Conservation (phyloP, 1,140 invertebrate genomes). For the Trachymyrmex septentrionalis region DNA sequence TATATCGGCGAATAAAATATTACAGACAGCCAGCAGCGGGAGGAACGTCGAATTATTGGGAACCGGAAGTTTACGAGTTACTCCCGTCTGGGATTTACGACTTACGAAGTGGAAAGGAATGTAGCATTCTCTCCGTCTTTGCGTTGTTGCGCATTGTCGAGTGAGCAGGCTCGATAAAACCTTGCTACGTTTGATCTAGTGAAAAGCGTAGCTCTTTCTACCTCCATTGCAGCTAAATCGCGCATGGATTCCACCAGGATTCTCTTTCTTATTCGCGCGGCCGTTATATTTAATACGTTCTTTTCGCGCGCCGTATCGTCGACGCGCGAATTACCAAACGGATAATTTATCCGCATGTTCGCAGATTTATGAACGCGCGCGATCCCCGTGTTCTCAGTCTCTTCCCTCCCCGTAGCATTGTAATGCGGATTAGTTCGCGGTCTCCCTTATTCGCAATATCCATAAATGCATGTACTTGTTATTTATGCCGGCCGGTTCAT, state of each 20-base stretch:
- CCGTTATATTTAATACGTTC: constrained; percentile 28
- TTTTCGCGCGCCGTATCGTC: constrained; percentile 38
- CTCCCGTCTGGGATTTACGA: constrained; percentile 35
- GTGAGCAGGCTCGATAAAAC: not conserved
- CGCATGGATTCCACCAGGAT: not conserved
- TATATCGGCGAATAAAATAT: constrained; percentile 53
- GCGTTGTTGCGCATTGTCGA: constrained; percentile 4
- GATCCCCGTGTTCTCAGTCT: constrained; percentile 43
- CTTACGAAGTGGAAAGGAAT: constrained; percentile 46
- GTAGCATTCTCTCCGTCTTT: not conserved
- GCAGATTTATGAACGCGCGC: constrained; percentile 27
- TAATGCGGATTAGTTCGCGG: constrained; percentile 53
- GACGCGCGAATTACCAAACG: constrained; percentile 60
- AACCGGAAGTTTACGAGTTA: constrained; percentile 59
- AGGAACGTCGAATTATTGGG: constrained; percentile 58
- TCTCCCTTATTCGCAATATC: constrained; percentile 31
- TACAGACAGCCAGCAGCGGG: constrained; percentile 7
- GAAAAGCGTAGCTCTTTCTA: not conserved
- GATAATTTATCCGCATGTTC: constrained; percentile 60
- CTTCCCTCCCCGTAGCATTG: constrained; percentile 21
- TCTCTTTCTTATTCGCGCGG: not conserved
- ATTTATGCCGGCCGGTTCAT: constrained; percentile 55
- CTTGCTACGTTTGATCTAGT: constrained; percentile 20
- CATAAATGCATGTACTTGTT: constrained; percentile 64
- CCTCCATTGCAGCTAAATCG: not conserved